Evolutionary conservation across 2,888 invertebrate species (phyloP).

Genomic region (Opisthograptis luteolata): DNA sequence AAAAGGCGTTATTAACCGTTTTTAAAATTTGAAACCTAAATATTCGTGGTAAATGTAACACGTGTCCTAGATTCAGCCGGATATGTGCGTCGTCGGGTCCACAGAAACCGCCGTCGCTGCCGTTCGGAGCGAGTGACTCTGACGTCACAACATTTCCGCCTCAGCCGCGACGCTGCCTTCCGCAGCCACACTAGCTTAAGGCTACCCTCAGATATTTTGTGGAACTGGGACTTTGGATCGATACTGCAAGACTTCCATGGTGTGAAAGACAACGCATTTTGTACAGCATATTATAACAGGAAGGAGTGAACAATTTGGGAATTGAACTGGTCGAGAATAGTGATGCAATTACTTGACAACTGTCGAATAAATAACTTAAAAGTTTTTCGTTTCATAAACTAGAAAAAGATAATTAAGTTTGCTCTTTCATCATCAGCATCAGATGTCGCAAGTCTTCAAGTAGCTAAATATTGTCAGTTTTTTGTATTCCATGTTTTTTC

Average conservation of each 20-base stretch:
- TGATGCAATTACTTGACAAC: too few relatives aligned
- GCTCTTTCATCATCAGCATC: too few relatives aligned
- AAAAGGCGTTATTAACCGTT: too few relatives aligned
- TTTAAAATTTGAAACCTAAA: slow-evolving; percentile 28
- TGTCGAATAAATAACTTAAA: too few relatives aligned
- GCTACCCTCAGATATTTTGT: slow-evolving; percentile 3
- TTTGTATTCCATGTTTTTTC: too few relatives aligned
- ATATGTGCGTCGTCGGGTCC: slow-evolving; percentile 49
- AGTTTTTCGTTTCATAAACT: too few relatives aligned
- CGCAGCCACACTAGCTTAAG: slow-evolving; percentile 44
- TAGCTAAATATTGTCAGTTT: too few relatives aligned
- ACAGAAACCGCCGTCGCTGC: slow-evolving; percentile 44
- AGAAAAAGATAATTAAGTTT: too few relatives aligned
- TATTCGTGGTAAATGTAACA: slow-evolving; percentile 23
- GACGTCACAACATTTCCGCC: slow-evolving; percentile 55
- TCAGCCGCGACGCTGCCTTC: slow-evolving; percentile 47
- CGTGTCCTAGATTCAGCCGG: slow-evolving; percentile 56
- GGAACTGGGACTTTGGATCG: background rate
- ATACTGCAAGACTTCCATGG: background rate
- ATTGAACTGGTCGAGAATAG: too few relatives aligned
- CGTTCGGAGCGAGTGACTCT: slow-evolving; percentile 45
- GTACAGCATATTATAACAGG: too few relatives aligned
- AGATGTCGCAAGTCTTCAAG: too few relatives aligned
- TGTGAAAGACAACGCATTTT: background rate
- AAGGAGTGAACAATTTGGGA: too few relatives aligned